Evolutionary conservation across 2,113 vertebrate species (phyloP).

Genomic region (Poeciliopsis turrubarensis): DNA sequence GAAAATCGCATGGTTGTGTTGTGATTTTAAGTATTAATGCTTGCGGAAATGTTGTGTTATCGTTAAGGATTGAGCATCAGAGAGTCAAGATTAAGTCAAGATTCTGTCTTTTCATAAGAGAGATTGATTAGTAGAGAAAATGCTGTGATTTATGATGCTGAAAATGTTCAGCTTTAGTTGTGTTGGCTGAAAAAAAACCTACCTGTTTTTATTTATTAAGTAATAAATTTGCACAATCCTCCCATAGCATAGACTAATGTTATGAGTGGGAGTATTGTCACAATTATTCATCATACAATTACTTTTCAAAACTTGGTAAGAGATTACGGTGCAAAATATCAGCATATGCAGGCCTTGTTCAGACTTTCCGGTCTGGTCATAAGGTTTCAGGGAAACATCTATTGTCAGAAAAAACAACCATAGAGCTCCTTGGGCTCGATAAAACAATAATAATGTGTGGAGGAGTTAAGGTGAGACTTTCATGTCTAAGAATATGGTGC

Average conservation of each 20-base stretch:
- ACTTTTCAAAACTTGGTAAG: not conserved
- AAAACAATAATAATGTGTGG: not conserved
- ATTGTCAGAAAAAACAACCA: not conserved
- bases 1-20: constrained; percentile 19
- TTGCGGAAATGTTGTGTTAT: not conserved
- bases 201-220: not conserved
- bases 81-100: not conserved
- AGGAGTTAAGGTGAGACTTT: not conserved
- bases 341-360: not conserved
- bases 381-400: not conserved
- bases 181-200: not conserved
- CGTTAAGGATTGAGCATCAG: not conserved
- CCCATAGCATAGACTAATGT: not conserved
- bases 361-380: not conserved
- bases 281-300: not conserved
- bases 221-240: not conserved
- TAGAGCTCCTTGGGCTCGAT: not conserved
- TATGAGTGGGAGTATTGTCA: not conserved
- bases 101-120: constrained; percentile 4
- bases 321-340: not conserved
- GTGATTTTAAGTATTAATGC: not conserved
- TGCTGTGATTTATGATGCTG: not conserved
- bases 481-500: not conserved
- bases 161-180: constrained; percentile 14
- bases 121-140: constrained; percentile 23